Base-by-base conservation (phyloP, 2,113 vertebrate genomes). In the Pteronura brasiliensis region DNA sequence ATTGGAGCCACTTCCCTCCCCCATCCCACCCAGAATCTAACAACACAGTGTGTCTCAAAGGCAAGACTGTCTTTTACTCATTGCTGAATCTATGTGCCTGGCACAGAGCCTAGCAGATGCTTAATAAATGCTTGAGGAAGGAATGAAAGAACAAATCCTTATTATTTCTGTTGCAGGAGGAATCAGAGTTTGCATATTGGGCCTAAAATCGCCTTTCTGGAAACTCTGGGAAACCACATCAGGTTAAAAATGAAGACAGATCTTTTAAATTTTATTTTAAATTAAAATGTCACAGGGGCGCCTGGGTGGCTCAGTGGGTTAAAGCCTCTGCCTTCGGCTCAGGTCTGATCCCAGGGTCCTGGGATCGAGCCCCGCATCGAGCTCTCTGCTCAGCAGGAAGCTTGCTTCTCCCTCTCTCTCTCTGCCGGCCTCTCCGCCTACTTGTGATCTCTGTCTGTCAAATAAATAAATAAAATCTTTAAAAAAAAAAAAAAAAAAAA, bases 401-500 rank as follows among this genome's bases (percentile, higher is more conserved):
- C n/a, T n/a, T n/a, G n/a, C n/a, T n/a, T n/a, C n/a, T n/a, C n/a
- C n/a, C n/a, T n/a, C n/a, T n/a, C n/a, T n/a, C n/a, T n/a, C n/a
- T n/a, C n/a, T n/a, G n/a, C n/a, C n/a, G n/a, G n/a, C n/a, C n/a
- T n/a, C n/a, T n/a, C n/a, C n/a, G n/a, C n/a, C n/a, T n/a, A n/a
- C n/a, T n/a, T n/a, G n/a, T n/a, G n/a, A n/a, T n/a, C n/a, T n/a
- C n/a, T n/a, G n/a, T n/a, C n/a, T n/a, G n/a, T n/a, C n/a, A n/a
- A n/a, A n/a, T n/a, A n/a, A n/a, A n/a, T n/a, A n/a, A n/a, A n/a
- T n/a, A n/a, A n/a, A n/a, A n/a, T n/a, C n/a, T n/a, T 93, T 93
- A 92, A 96, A 96, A 95, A 92, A 96, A 96, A 95, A 92, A 96
- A 96, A 95, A 92, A 96, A 96, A 95, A 92, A 96, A 96, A 95